phyloP scores from a whole-genome alignment of 2,797 vertebrate species.

The Heteromormyrus szaboi region DNA sequence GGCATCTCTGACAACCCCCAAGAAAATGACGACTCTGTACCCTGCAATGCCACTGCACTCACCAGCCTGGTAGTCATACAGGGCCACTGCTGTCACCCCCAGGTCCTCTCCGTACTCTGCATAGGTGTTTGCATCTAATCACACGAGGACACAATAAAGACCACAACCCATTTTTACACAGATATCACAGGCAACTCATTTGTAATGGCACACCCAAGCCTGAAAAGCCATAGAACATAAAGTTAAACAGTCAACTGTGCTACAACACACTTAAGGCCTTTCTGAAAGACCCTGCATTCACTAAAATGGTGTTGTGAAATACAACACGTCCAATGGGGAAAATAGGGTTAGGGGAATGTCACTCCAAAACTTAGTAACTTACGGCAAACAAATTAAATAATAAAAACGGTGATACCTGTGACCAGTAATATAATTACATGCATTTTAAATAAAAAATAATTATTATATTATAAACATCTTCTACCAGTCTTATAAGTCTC shows the following conservation, averaged over 20 bases:
- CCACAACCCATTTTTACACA: background rate
- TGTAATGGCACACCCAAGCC: background rate
- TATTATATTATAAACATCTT: background rate
- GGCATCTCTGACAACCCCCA: background rate
- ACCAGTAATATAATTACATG: background rate
- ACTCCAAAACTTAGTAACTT: background rate
- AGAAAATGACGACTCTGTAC: background rate
- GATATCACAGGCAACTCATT: background rate
- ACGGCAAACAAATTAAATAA: background rate
- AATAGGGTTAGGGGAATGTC: background rate
- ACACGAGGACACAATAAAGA: background rate
- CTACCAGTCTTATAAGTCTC: no score
- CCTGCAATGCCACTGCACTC: slow-evolving; percentile 39
- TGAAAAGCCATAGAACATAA: background rate
- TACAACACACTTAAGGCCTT: background rate
- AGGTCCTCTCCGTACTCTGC: slow-evolving; percentile 76
- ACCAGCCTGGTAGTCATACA: slow-evolving; percentile 99
- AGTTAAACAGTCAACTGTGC: background rate
- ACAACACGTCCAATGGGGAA: background rate
- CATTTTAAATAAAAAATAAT: background rate
- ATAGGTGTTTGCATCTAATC: slow-evolving; percentile 66
- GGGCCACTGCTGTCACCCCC: slow-evolving; percentile 84
- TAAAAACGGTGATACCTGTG: background rate
- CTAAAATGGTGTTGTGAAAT: background rate
- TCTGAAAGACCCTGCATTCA: background rate